Evolutionary conservation across 2,888 invertebrate genomes (phyloP), one percentile per base, ranked within the genome.

Genomic region (Emesis furor): DNA sequence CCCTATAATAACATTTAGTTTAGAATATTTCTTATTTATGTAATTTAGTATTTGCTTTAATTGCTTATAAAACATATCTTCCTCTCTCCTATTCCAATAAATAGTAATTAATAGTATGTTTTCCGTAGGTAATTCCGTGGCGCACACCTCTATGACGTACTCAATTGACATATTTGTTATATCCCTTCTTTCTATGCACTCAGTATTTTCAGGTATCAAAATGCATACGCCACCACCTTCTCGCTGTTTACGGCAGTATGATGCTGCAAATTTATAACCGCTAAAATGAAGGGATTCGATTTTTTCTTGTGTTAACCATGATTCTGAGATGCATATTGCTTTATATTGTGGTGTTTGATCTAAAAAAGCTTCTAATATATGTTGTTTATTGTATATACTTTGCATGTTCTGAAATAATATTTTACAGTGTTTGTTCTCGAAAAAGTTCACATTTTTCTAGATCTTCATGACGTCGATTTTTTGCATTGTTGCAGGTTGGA

Each of bases 221-320:
- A 86, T 85, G 55, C 84, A 82, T 7, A 85, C 85, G 2, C 86
- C 89, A 2, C 86, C 89, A 4, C 86, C 86, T 14, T 24, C 77
- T 7, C 76, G 76, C 5, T 76, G 12, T 14, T 46, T 0, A 14
- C 87, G 82, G 39, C 85, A 83, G 32, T 46, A 87, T 2, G 46
- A 78, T 6, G 83, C 30, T 4, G 74, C 79, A 14, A 83, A 1
- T 0, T 30, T 71, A 39, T 84, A 85, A 6, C 79, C 77, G 8
- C 69, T 73, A 24, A 83, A 37, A 14, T 80, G 79, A 6, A 85
- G 17, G 8, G 78, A 12, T 39, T 79, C 24, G 0, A 74, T 14
- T 74, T 83, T 85, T 55, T 37, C 39, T 10, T 17, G 32, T 0
- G 78, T 59, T 46, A 86, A 30, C 85, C 86, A 84, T 7, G 86